Conservation (phyloP, 2,797 vertebrate species). For the Setipinna tenuifilis region DNA sequence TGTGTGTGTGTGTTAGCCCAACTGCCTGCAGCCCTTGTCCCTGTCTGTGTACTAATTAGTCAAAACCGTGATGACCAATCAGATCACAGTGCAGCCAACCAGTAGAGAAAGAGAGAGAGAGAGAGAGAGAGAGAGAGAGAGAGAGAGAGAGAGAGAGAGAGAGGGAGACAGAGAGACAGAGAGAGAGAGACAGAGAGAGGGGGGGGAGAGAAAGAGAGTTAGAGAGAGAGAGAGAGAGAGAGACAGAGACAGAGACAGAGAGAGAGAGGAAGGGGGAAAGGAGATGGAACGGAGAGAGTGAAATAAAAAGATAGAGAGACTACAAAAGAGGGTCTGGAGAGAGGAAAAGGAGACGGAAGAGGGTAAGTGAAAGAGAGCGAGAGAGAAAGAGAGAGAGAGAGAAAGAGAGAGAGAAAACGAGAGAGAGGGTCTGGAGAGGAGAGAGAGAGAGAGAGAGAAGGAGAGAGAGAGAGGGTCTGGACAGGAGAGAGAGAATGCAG, state of each 20-base stretch:
- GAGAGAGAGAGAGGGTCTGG: background rate
- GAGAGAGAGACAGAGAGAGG: no score
- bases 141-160: conserved; percentile 37
- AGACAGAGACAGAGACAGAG: no score
- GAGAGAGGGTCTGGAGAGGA: background rate
- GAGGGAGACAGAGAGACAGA: background rate
- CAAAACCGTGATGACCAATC: conserved; percentile 7
- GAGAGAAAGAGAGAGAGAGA: background rate
- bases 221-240: background rate
- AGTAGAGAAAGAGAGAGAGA: background rate
- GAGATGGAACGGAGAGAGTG: no score
- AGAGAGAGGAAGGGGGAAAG: no score
- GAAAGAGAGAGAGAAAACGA: conserved; percentile 15
- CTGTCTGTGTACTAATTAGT: conserved; percentile 23
- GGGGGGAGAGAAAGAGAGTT: background rate
- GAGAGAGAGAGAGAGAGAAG: conserved; percentile 31
- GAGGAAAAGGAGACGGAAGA: no score
- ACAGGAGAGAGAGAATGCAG: conserved; percentile 17
- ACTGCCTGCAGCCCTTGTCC: conserved; percentile 7
- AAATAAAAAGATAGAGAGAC: no score
- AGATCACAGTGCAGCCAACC: background rate
- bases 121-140: background rate
- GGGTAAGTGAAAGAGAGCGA: no score
- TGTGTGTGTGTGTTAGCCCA: background rate
- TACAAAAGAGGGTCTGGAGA: no score